phyloP scores from a whole-genome alignment of 2,888 invertebrate species.

The Oscheius sp. region DNA sequence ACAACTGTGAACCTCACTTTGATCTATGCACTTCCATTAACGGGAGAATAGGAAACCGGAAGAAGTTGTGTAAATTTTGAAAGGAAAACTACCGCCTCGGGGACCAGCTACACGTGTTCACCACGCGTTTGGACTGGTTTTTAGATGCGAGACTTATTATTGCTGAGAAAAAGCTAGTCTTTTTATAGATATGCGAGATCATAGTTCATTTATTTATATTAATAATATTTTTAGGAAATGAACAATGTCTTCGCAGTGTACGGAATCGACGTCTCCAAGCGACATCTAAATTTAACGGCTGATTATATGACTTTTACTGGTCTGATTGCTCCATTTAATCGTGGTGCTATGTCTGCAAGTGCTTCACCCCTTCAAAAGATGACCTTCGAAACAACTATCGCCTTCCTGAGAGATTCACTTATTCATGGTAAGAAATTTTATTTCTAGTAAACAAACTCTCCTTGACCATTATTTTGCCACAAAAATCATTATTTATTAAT shows the following conservation, averaged over 20 bases:
- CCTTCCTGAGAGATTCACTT: slow-evolving; percentile 84
- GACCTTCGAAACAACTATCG: slow-evolving; percentile 92
- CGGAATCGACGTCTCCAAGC: slow-evolving; percentile 90
- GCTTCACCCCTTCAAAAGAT: slow-evolving; percentile 95
- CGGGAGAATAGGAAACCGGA: slow-evolving; percentile 11
- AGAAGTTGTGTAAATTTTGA: slow-evolving; percentile 2
- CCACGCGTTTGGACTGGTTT: not conserved
- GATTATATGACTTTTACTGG: slow-evolving; percentile 99
- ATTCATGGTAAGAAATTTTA: slow-evolving; percentile 76
- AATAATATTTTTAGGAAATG: slow-evolving; percentile 77
- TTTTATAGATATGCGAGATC: not conserved
- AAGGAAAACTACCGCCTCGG: not conserved
- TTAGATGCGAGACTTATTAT: not conserved
- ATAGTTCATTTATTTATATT: not conserved
- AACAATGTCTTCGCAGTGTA: slow-evolving; percentile 95
- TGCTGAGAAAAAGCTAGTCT: not conserved
- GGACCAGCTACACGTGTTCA: not conserved
- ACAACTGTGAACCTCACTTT: not conserved
- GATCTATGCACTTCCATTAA: not conserved
- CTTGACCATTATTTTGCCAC: too few species aligned
- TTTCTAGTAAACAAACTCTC: too few species aligned
- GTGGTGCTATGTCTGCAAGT: slow-evolving; percentile 86
- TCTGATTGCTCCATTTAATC: slow-evolving; percentile 85
- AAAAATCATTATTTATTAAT: too few species aligned
- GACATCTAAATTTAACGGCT: slow-evolving; percentile 89